Conservation (phyloP, 2,888 invertebrate genomes). For the Napeogenes sylphis region DNA sequence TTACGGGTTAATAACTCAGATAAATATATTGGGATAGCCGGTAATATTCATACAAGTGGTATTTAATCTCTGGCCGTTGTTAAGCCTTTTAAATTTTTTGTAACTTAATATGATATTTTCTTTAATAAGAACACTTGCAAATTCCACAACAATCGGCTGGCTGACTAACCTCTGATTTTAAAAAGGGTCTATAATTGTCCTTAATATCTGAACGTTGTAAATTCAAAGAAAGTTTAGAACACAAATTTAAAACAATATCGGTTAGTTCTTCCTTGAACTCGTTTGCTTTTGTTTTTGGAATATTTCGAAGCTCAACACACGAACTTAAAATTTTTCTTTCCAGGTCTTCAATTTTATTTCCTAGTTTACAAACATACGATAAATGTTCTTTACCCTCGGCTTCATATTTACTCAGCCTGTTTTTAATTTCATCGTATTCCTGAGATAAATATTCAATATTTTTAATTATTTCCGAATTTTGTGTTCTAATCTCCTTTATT, state of each 20-base stretch:
- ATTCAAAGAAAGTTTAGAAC: conserved; percentile 3
- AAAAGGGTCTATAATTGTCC: neutral
- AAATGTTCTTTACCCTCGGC: no score
- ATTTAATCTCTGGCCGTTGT: no score
- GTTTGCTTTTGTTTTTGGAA: neutral
- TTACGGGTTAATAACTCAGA: conserved; percentile 6
- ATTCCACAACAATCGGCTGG: conserved; percentile 9
- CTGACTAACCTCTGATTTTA: neutral
- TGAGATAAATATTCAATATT: no score
- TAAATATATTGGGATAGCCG: neutral
- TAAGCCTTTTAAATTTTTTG: no score
- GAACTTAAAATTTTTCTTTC: conserved; percentile 4
- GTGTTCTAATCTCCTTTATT: no score
- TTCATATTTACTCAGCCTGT: no score
- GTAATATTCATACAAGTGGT: no score
- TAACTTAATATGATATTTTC: no score
- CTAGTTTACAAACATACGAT: neutral
- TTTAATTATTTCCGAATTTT: no score
- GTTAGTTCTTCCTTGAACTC: conserved; percentile 1
- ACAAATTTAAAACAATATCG: conserved; percentile 2
- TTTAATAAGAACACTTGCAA: neutral
- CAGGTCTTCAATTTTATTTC: conserved; percentile 7
- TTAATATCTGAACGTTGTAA: conserved; percentile 1
- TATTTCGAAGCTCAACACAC: conserved; percentile 9
- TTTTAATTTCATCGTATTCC: no score